Conservation (phyloP, 1,140 invertebrate genomes). For the Drosophila nikananu region DNA sequence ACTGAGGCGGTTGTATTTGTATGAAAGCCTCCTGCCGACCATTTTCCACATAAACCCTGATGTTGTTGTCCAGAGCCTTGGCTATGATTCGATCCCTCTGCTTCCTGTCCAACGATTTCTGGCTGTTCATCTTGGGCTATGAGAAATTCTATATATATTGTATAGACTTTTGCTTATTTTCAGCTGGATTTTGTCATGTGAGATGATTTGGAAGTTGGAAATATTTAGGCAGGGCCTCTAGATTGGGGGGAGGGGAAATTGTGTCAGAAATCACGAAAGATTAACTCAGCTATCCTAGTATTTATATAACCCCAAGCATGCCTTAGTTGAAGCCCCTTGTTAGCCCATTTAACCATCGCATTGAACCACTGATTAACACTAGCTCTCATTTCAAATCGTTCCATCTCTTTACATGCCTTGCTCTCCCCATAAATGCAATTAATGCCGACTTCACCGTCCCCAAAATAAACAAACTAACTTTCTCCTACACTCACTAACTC, state of each 20-base stretch:
- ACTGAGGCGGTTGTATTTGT: slow-evolving; percentile 20
- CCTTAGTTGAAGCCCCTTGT: not conserved
- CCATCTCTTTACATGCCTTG: slow-evolving; percentile 81
- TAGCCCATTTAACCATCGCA: slow-evolving; percentile 6
- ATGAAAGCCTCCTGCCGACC: slow-evolving; percentile 15
- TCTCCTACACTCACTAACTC: slow-evolving; percentile 5
- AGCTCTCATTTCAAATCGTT: slow-evolving; percentile 65
- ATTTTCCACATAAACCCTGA: slow-evolving; percentile 32
- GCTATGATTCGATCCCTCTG: slow-evolving; percentile 9
- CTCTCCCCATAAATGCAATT: slow-evolving; percentile 62
- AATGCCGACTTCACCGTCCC: slow-evolving; percentile 38
- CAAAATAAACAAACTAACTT: slow-evolving; percentile 11
- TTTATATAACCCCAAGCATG: slow-evolving; percentile 9
- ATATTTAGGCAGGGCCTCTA: not conserved
- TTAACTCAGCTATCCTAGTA: not conserved
- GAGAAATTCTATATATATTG: too few relatives aligned
- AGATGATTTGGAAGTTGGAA: not conserved
- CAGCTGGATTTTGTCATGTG: not conserved
- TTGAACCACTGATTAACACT: slow-evolving; percentile 43
- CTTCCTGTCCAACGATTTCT: too few relatives aligned
- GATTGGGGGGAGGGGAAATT: not conserved
- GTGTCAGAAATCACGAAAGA: not conserved
- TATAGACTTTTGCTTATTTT: not conserved
- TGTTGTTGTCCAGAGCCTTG: slow-evolving; percentile 31
- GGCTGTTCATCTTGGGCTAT: not conserved